Conservation (phyloP, 1,140 invertebrate genomes). For the Kradibia gibbosae region DNA sequence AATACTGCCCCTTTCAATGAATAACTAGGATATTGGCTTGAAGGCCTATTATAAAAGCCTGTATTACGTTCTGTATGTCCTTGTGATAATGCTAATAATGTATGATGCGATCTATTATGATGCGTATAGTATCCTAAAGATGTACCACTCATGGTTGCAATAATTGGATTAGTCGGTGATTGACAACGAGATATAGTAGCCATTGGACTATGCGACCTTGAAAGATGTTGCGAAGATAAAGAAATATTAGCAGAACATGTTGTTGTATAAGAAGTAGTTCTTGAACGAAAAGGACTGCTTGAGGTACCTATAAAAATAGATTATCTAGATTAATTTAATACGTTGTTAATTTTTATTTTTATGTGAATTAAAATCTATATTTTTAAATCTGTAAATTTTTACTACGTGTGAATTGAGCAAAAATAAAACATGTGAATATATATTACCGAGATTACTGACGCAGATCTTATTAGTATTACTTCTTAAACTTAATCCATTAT, state of each 20-base stretch:
- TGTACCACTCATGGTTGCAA: slow-evolving; percentile 60
- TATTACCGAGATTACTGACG: slow-evolving; percentile 59
- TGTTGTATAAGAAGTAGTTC: slow-evolving; percentile 64
- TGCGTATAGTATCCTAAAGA: slow-evolving; percentile 56
- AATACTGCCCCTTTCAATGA: neutral
- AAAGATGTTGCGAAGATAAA: slow-evolving; percentile 61
- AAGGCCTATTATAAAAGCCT: slow-evolving; percentile 8
- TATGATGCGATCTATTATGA: slow-evolving; percentile 65
- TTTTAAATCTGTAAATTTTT: neutral
- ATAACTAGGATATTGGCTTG: slow-evolving; percentile 25
- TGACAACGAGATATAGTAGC: slow-evolving; percentile 73
- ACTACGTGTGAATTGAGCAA: neutral
- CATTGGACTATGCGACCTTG: slow-evolving; percentile 77
- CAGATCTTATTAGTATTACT: slow-evolving; percentile 60
- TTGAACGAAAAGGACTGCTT: slow-evolving; percentile 65
- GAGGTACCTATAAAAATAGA: slow-evolving; percentile 53
- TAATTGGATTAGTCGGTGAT: slow-evolving; percentile 67
- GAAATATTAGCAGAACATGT: slow-evolving; percentile 59
- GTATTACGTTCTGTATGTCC: slow-evolving; percentile 55
- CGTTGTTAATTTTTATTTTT: neutral
- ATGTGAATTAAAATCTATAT: neutral
- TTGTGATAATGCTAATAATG: slow-evolving; percentile 60
- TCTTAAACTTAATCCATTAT: slow-evolving; percentile 57
- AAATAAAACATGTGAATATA: neutral
- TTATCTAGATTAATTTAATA: neutral